These are phyloP conservation scores for Trinectes maculatus DNA, from an alignment of 2,113 vertebrate genomes.

Conservation along the genomic window DNA sequence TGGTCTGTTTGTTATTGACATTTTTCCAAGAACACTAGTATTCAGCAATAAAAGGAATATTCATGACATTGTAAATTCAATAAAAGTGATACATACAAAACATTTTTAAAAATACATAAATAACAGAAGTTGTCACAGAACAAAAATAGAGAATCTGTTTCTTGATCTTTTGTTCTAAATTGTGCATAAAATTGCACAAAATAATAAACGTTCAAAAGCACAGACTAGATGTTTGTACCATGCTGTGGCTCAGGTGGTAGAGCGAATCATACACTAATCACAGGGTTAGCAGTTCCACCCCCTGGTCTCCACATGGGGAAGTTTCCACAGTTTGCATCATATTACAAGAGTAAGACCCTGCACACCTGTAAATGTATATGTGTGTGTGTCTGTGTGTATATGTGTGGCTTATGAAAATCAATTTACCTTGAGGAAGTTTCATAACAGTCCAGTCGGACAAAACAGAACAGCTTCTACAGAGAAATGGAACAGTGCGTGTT, in stretches of 20 bases:
- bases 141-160: not conserved
- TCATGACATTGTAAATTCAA: not conserved
- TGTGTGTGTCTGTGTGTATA: not conserved
- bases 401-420: not conserved
- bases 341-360: not conserved
- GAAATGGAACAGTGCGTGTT: not conserved
- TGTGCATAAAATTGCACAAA: not conserved
- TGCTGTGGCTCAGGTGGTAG: not conserved
- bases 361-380: too few species aligned
- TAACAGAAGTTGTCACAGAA: not conserved
- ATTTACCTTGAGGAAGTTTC: not conserved
- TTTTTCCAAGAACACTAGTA: not conserved
- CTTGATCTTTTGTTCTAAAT: too few species aligned
- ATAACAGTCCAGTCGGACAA: too few species aligned
- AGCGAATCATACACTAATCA: not conserved
- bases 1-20: not conserved
- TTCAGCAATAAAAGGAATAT: slow-evolving; percentile 10
- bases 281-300: not conserved
- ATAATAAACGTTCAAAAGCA: not conserved
- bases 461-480: slow-evolving; percentile 20
- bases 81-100: not conserved
- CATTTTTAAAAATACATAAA: not conserved
- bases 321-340: not conserved
- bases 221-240: not conserved
- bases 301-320: not conserved